phyloP scores from a whole-genome alignment of 2,113 vertebrate species.

The Merops nubicus region DNA sequence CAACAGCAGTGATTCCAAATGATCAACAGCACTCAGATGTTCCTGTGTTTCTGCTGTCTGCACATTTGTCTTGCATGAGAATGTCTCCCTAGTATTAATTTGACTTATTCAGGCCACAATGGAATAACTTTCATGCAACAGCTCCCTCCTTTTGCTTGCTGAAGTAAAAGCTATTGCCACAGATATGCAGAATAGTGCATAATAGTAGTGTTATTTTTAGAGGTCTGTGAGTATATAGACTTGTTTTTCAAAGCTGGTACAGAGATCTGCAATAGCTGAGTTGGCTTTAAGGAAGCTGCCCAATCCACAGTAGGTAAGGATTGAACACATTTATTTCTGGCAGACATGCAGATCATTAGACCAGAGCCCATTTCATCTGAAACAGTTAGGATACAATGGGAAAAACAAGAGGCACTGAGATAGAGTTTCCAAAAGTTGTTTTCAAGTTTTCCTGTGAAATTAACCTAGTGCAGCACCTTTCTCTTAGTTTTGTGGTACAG shows the following conservation, averaged over 20 bases:
- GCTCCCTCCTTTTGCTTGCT: background rate
- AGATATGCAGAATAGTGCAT: background rate
- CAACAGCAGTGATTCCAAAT: background rate
- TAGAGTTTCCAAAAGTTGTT: background rate
- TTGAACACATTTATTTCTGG: background rate
- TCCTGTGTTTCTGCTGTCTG: background rate
- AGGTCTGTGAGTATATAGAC: background rate
- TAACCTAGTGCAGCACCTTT: background rate
- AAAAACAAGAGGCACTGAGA: background rate
- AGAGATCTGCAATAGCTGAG: background rate
- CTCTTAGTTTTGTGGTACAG: background rate
- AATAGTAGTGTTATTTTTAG: background rate
- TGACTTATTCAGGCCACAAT: background rate
- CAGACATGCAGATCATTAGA: background rate
- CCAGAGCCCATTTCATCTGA: background rate
- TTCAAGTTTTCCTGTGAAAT: background rate
- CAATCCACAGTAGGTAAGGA: background rate
- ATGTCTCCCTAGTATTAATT: background rate
- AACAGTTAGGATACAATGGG: background rate
- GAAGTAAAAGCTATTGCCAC: background rate
- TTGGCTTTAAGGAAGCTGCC: background rate
- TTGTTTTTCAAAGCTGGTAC: background rate
- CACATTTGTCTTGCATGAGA: background rate
- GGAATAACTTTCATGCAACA: background rate
- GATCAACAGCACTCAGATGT: background rate